These are phyloP conservation scores for Caenorhabditis afra DNA, from an alignment of 2,888 invertebrate species.

Conservation along the genomic window DNA sequence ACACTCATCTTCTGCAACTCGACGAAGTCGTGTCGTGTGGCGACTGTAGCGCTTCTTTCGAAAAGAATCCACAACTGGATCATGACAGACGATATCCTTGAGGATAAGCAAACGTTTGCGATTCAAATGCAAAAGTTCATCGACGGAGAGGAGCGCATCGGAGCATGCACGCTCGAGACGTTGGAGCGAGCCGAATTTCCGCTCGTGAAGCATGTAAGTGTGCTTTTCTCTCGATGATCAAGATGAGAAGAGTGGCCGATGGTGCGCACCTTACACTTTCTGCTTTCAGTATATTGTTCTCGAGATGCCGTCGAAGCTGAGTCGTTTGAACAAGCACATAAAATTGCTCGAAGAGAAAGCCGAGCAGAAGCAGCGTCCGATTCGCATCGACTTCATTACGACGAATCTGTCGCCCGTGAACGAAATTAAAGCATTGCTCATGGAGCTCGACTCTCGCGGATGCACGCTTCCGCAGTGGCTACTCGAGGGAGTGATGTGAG, in stretches of 20 bases:
- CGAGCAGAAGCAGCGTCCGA: neutral
- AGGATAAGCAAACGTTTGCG: neutral
- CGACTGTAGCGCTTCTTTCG: neutral
- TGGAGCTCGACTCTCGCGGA: neutral
- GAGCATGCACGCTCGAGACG: conserved; percentile 7
- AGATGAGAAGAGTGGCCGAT: too few relatives aligned
- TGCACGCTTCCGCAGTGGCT: neutral
- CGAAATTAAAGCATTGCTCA: neutral
- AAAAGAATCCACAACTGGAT: conserved; percentile 2
- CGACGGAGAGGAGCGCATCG: neutral
- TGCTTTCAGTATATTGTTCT: conserved; percentile 28
- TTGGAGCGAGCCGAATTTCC: conserved; percentile 3
- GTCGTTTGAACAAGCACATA: neutral
- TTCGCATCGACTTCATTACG: conserved; percentile 8
- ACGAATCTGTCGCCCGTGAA: neutral
- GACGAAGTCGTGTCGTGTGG: neutral
- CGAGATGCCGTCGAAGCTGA: conserved; percentile 1
- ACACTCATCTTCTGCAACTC: neutral
- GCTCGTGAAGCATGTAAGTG: conserved; percentile 13
- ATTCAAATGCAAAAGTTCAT: neutral
- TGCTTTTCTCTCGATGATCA: neutral
- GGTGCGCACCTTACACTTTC: too few relatives aligned
- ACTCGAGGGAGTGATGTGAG: conserved; percentile 6
- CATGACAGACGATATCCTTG: conserved; percentile 3
- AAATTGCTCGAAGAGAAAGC: conserved; percentile 5